These are phyloP conservation scores for Lynx canadensis DNA, from an alignment of 2,113 vertebrate species.

Conservation along the genomic window DNA sequence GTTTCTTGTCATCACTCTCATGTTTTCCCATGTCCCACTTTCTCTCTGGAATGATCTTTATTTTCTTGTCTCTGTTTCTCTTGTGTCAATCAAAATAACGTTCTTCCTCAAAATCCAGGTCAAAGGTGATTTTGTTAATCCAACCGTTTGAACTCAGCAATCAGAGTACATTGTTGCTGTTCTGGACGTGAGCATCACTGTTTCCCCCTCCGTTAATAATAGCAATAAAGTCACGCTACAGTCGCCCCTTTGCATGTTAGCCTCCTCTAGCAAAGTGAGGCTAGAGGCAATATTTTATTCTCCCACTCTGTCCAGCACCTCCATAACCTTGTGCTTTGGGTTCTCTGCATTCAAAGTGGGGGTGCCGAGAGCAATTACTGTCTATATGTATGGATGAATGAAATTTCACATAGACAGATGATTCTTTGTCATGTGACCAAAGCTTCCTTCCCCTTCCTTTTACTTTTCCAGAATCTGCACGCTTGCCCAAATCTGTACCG, in stretches of 20 bases:
- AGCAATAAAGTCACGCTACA: neutral
- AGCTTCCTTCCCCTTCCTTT: neutral
- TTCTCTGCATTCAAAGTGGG: neutral
- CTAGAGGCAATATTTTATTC: neutral
- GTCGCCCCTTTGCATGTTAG: neutral
- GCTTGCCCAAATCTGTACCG: neutral
- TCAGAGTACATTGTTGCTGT: neutral
- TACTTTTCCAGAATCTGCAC: neutral
- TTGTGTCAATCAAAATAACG: neutral
- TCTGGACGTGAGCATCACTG: neutral
- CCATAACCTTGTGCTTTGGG: neutral
- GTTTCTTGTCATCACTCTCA: neutral
- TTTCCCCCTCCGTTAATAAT: neutral
- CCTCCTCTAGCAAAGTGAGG: neutral
- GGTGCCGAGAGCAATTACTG: neutral
- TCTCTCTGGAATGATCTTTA: neutral
- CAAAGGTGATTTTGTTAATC: neutral
- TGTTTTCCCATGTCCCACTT: neutral
- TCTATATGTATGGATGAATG: neutral
- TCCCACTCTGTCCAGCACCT: neutral
- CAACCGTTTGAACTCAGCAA: neutral
- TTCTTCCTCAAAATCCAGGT: neutral
- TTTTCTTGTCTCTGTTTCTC: neutral
- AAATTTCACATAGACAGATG: neutral
- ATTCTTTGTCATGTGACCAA: neutral